Base-by-base conservation (phyloP, 2,113 vertebrate genomes). In the Lophotis ruficrista region DNA sequence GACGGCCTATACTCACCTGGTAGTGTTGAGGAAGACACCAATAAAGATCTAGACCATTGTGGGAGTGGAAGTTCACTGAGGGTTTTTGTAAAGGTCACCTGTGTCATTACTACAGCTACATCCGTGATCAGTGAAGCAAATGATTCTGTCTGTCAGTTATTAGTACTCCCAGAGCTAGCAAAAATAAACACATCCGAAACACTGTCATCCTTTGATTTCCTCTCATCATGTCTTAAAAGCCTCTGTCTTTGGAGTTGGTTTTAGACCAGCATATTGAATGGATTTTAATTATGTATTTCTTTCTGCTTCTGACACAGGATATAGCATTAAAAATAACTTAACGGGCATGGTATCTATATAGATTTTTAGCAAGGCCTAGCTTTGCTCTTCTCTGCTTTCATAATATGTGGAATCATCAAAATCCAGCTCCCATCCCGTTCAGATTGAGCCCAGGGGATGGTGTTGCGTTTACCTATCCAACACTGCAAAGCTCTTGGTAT, bases 111-210 rank as follows among this genome's bases (percentile, higher is more conserved):
- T 93, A 24, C 56, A 88, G 28, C 64, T 78, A 51, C 24, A 83
- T 62, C 69, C 10, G 6, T n/a, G 50, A 85, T 62, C 57, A 70
- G 64, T 37, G 75, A 93, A 86, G 53, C 2, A 10, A 91, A 86
- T 25, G 2, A 80, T 64, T 93, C 43, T 84, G 53, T 79, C 77
- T 89, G 65, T 58, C 95, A 82, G 45, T 37, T 48, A 24, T 54
- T 82, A 54, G 8, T 27, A 65, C 12, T 91, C 38, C 18, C 48
- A 48, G 43, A 69, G 76, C 38, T 75, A 90, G 50, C 16, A 96
- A 93, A 96, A 97, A 94, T 54, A 96, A 96, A 80, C 41, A 81
- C 8, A 64, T 31, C 24, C 12, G 72, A 95, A 93, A 41, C 17
- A 68, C 14, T n/a, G 38, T 31, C 54, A 85, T 64, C 57, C 60